Percentiles rank a stretch among this genome's conserved stretches.
Evolutionary conservation across 2,888 invertebrate genomes (phyloP).

Genomic region (Synergus japonicus): DNA sequence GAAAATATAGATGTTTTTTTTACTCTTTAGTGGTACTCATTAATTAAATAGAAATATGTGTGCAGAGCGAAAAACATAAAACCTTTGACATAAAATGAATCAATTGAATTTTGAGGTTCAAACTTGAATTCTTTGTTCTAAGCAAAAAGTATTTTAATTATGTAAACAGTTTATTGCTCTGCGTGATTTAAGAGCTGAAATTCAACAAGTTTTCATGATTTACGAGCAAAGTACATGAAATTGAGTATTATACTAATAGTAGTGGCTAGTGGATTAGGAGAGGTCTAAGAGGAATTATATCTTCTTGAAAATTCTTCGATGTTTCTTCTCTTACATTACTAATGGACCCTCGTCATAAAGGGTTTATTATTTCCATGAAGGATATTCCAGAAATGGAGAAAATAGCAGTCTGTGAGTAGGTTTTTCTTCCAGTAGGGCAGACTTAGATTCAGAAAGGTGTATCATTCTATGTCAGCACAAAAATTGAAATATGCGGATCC

Average conservation of each 20-base stretch:
- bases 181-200: constrained; percentile 10
- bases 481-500: neutral
- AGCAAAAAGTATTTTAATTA: too few relatives aligned
- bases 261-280: neutral
- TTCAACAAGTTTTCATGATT: constrained; percentile 35
- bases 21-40: too few relatives aligned
- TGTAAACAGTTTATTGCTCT: neutral
- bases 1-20: too few relatives aligned
- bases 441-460: neutral
- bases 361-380: neutral
- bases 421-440: constrained; percentile 2
- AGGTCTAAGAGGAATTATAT: neutral
- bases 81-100: too few relatives aligned
- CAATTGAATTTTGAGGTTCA: too few relatives aligned
- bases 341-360: neutral
- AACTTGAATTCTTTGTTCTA: too few relatives aligned
- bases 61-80: neutral
- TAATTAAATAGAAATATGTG: too few relatives aligned
- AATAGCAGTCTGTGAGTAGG: constrained; percentile 2
- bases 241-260: constrained; percentile 1
- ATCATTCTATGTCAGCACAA: neutral
- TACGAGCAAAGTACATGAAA: neutral
- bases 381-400: neutral
- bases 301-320: neutral
- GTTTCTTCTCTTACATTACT: neutral